phyloP scores from a whole-genome alignment of 1,140 invertebrate genomes.

The Vollenhovia emeryi region DNA sequence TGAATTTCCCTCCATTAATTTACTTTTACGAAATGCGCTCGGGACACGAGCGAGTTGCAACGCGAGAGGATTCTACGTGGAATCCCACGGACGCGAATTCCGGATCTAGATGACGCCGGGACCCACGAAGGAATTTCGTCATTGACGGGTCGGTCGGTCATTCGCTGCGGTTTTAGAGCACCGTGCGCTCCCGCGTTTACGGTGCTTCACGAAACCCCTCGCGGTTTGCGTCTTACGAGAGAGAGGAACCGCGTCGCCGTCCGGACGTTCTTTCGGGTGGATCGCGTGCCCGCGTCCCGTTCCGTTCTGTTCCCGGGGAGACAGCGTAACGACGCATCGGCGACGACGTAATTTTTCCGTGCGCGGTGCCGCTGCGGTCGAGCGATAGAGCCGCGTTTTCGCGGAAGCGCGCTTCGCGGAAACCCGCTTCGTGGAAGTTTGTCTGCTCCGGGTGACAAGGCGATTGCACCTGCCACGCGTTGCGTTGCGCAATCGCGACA shows the following conservation, averaged over 20 bases:
- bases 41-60: neutral
- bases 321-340: conserved; percentile 25
- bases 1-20: neutral
- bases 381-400: conserved; percentile 42
- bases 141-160: conserved; percentile 17
- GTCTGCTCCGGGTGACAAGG: conserved; percentile 45
- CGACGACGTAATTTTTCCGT: conserved; percentile 29
- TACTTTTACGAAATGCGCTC: neutral
- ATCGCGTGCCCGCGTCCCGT: conserved; percentile 29
- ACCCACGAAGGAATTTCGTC: conserved; percentile 41
- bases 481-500: conserved; percentile 33
- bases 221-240: conserved; percentile 23
- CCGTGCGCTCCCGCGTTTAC: conserved; percentile 32
- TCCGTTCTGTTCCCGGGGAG: neutral
- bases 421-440: conserved; percentile 37
- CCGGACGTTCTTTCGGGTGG: neutral
- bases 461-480: conserved; percentile 40
- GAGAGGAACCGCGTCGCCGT: conserved; percentile 3
- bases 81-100: conserved; percentile 29
- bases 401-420: conserved; percentile 31
- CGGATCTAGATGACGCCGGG: neutral
- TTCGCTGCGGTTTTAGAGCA: conserved; percentile 56
- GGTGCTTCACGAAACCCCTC: conserved; percentile 66
- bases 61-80: neutral
- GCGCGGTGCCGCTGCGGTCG: neutral